Evolutionary conservation across 2,113 vertebrate species (phyloP), one percentile per base, ranked within the genome.

Genomic region (Melanerpes aurifrons): DNA sequence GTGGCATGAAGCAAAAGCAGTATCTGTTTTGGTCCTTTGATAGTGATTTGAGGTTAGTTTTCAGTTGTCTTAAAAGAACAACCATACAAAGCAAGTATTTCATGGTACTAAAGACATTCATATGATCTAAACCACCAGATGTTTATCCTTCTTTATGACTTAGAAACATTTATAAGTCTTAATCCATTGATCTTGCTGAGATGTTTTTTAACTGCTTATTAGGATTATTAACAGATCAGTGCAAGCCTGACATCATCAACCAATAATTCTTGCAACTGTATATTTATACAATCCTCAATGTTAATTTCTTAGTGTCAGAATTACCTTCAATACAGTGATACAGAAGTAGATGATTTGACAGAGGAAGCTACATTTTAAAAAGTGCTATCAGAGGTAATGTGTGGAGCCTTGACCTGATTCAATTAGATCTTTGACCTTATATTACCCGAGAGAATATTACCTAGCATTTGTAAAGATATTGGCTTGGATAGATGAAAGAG

Each of bases 391-490:
- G 96, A 97, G 94, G 94, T 87, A 96, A 95, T 95, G 84, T 89
- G 72, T 87, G 48, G 83, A 94, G 91, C 91, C 84, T 95, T 97
- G 94, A 95, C 95, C 92, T 92, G 79, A 95, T 78, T 94, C 94
- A 94, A 90, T 96, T 95, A 96, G 83, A 97, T 88, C 64, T 92
- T 96, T 90, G 82, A 77, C 93, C 84, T 96, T 95, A 89, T 50
- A 84, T 94, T 95, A 95, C 83, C 86, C 90, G 82, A 73, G 85
- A 76, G 43, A 77, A 87, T 91, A 92, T 86, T 92, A 94, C 83
- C 94, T 84, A 80, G 74, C 93, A 96, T 96, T 97, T 97, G 96
- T 95, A 93, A 97, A 97, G 94, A 93, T 63, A 91, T 73, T 95
- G 85, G 73, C 69, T 75, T 89, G 61, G 72, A 97, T 66, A 92